Evolutionary conservation across 2,888 invertebrate genomes (phyloP), one percentile per base, ranked within the genome.

Genomic region (Andrena praecox): DNA sequence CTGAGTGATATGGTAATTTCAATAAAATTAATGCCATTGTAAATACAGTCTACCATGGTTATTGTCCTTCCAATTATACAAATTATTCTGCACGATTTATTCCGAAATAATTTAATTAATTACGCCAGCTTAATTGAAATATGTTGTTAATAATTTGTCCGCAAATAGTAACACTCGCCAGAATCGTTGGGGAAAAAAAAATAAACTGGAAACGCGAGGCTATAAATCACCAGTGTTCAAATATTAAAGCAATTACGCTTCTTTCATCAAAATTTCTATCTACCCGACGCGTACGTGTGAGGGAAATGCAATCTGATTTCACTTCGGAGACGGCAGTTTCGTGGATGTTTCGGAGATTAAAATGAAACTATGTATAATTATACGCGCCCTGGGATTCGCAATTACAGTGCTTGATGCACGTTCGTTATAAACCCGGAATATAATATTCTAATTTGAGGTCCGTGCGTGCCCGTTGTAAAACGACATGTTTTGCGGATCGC

Each of bases 371-470:
- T 63, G 78, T 71, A 63, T 77, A 82, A 73, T 82, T 83, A 73
- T 63, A 70, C 54, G 81, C 69, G 70, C 27, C 54, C 62, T 54
- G 66, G 77, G 67, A 73, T 66, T 59, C 69, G 82, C 77, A 81
- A 82, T 82, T 82, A 81, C 81, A 50, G 81, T 29, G 64, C 66
- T 70, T 77, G 82, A 73, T 81, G 76, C 70, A 52, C 42, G 66
- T 64, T 76, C 67, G 77, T 77, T 81, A 70, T 66, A 70, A 77
- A 67, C 63, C n/a, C 8, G 50, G 70, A 78, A 74, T 82, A 77
- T 77, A 67, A 78, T 78, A 78, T 78, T 83, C 70, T 50, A 74
- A 69, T 77, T 73, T 77, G 62, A 33, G 62, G 16, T 24, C 50
- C 20, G 27, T 12, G 29, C 35, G 6, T 33, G 54, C 16, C 33